Evolutionary conservation across 2,113 vertebrate genomes (phyloP).

Genomic region (Eidolon helvum): DNA sequence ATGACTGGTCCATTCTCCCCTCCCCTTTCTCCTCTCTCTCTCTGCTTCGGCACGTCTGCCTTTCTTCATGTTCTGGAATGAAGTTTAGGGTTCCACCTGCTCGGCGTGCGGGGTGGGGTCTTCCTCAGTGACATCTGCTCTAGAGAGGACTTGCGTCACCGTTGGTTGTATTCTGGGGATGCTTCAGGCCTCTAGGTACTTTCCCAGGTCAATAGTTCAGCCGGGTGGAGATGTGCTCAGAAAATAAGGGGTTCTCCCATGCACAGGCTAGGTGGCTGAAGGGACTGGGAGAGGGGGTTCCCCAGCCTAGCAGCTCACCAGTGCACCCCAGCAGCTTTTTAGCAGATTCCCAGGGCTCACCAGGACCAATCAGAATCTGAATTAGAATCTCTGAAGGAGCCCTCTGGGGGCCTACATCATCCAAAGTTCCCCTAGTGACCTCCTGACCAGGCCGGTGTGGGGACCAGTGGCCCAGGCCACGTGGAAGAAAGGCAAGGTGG

Average conservation of each 20-base stretch:
- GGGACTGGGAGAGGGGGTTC: too few relatives aligned
- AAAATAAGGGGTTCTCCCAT: neutral
- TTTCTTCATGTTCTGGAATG: neutral
- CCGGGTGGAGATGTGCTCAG: neutral
- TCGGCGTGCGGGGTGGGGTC: neutral
- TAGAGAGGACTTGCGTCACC: neutral
- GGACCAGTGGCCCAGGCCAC: neutral
- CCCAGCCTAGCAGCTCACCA: neutral
- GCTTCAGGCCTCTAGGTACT: neutral
- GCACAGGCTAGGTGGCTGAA: fast-evolving
- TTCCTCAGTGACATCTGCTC: neutral
- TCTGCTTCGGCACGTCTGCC: neutral
- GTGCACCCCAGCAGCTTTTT: neutral
- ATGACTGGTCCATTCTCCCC: fast-evolving
- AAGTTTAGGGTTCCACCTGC: neutral
- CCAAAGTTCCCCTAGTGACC: neutral
- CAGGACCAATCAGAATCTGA: neutral
- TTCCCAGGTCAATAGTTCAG: neutral
- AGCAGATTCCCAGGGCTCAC: neutral
- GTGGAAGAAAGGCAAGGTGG: neutral
- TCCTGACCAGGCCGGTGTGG: neutral
- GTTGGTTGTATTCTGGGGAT: neutral
- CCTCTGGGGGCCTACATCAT: fast-evolving
- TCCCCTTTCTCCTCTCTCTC: neutral
- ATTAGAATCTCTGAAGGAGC: neutral